phyloP scores from a whole-genome alignment of 1,140 invertebrate species.

The Drosophila cardini region DNA sequence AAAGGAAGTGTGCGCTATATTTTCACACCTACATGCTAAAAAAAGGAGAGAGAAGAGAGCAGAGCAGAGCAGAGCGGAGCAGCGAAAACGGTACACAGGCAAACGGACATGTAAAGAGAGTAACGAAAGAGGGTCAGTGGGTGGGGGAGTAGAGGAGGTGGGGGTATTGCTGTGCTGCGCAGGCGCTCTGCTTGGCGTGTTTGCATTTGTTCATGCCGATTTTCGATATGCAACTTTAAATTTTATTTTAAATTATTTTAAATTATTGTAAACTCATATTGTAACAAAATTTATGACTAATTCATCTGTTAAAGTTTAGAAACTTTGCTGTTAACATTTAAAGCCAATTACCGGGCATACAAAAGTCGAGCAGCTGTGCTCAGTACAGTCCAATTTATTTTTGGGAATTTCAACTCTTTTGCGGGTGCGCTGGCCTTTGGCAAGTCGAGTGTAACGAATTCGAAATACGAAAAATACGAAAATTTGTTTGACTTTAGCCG shows the following conservation, averaged over 20 bases:
- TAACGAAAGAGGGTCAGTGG: neutral
- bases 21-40: conserved; percentile 63
- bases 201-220: conserved; percentile 52
- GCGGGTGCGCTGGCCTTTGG: conserved; percentile 8
- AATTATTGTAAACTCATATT: too few relatives aligned
- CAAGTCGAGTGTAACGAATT: conserved; percentile 29
- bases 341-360: neutral
- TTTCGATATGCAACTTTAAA: conserved; percentile 27
- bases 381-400: neutral
- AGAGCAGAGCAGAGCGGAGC: neutral
- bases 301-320: too few relatives aligned
- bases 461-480: conserved; percentile 12
- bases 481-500: conserved; percentile 51
- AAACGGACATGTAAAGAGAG: conserved; percentile 9
- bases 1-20: conserved; percentile 57
- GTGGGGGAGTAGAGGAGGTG: neutral
- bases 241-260: too few relatives aligned
- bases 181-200: conserved; percentile 33
- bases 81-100: conserved; percentile 23
- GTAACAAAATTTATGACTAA: too few relatives aligned
- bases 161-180: conserved; percentile 1
- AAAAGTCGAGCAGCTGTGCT: neutral
- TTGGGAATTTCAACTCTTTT: conserved; percentile 25
- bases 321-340: too few relatives aligned
- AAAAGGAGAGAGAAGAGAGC: conserved; percentile 9